These are phyloP conservation scores for Kryptolebias ocellatus DNA, from an alignment of 2,797 vertebrate species.

Conservation along the genomic window DNA sequence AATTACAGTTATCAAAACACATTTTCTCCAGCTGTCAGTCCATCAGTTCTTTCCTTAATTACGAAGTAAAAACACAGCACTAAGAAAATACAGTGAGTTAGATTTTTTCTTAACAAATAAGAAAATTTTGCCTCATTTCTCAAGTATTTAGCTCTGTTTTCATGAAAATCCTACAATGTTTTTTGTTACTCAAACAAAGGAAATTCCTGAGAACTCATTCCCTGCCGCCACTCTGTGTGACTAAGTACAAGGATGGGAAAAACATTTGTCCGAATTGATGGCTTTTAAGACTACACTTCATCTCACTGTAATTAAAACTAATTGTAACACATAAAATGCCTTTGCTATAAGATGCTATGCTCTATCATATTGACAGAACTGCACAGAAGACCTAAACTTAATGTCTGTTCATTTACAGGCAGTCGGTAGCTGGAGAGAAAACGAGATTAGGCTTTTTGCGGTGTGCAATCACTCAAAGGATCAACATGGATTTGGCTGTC, in stretches of 20 bases:
- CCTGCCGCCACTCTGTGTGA: neutral
- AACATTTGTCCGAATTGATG: neutral
- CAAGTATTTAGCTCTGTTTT: too few species aligned
- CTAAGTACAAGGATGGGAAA: neutral
- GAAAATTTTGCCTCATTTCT: too few species aligned
- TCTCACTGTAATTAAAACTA: neutral
- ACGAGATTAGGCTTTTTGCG: constrained; percentile 62
- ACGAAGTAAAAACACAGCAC: too few species aligned
- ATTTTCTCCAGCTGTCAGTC: too few species aligned
- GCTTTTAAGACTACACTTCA: neutral
- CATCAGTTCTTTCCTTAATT: too few species aligned
- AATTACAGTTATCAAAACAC: too few species aligned
- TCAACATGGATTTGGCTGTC: constrained; percentile 71
- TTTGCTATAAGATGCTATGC: neutral
- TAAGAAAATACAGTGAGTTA: too few species aligned
- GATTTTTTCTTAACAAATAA: too few species aligned
- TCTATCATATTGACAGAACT: neutral
- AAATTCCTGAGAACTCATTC: too few species aligned
- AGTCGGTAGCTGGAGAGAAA: constrained; percentile 50
- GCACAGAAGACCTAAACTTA: constrained; percentile 26
- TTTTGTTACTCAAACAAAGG: neutral
- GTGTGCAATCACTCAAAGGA: constrained; percentile 75
- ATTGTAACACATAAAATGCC: constrained; percentile 9
- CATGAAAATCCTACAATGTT: too few species aligned
- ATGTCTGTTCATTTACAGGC: constrained; percentile 51